Evolutionary conservation across 2,797 vertebrate species (phyloP), one percentile per base, ranked within the genome.

Genomic region (Acanthopagrus latus): DNA sequence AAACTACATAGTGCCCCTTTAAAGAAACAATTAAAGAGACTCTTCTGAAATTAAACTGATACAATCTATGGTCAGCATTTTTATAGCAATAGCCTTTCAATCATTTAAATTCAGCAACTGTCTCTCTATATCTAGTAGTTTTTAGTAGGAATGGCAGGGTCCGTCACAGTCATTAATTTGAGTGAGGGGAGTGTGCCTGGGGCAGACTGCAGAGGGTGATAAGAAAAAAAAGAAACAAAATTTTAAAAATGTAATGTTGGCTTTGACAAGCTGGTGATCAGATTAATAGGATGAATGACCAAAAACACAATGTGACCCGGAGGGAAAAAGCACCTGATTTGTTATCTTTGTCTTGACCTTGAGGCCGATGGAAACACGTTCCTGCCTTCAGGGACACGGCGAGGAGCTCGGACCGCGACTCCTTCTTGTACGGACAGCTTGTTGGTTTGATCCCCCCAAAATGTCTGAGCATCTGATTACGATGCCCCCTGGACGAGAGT

Each of bases 381-480:
- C 33, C 33, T 43, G 2, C 33, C n/a, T 23, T 43, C 12, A 16
- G 8, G 1, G 11, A n/a, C 23, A 51, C 16, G 11, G n/a, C 11
- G n/a, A 59, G 17, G 21, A 66, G 21, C 33, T 23, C 18, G 14
- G 80, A 21, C 7, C 3, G 10, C 16, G 16, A 14, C 55, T 48
- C 10, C 38, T 38, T 11, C 38, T 65, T 38, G 33, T 33, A 8
- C 14, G 62, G 5, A 70, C 56, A 59, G 59, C 70, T 74, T 56
- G 62, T 66, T 25, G 60, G 58, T 44, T 44, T 57, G 50, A 75
- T 76, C 41, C 65, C 55, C 58, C 14, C 25, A 9, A 74, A 6
- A 67, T 66, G 65, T 51, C 65, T 46, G 51, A 55, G 38, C 46
- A 58, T 70, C 72, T 80, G 48, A 70, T 79, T 29, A 74, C 52